Base-by-base conservation (phyloP, 2,113 vertebrate genomes). In the Monopterus albus region DNA sequence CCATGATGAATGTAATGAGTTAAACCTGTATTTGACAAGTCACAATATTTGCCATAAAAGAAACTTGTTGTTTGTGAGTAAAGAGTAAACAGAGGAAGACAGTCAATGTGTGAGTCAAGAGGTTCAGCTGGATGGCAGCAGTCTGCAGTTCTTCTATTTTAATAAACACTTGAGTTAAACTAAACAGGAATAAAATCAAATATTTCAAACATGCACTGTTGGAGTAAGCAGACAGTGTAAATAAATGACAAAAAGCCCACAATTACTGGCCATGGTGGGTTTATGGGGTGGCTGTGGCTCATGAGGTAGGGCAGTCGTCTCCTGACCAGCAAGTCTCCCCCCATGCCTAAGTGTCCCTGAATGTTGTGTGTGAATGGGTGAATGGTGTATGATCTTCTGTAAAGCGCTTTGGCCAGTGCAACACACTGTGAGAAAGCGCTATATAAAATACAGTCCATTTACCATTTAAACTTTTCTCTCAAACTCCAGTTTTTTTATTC, bases 121-220 rank as follows among this genome's bases (percentile, higher is more conserved):
- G 9, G 23, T 51, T 72, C 67, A 65, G 79, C 79, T 63, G 71
- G 65, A 75, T 5, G 5, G 65, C 39, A 61, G 49, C 17, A n/a
- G 14, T 36, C 15, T 52, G 28, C n/a, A 17, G 45, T 49, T 23
- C 29, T 33, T 36, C 77, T 29, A 13, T 18, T 74, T 79, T 64
- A 64, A 85, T 47, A 81, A 82, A 68, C 67, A 72, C 57, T 65
- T 25, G 1, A 31, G 42, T 39, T 66, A 4, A 78, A 53, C 36
- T 64, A 75, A 75, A 75, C 56, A 66, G 53, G 21, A 60, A 15
- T 23, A 56, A 55, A 21, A 51, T 29, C 20, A 36, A 53, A 1
- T n/a, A 29, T 40, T 46, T n/a, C n/a, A 33, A 33, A 59, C 18
- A 18, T 33, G 61, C 11, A 29, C 39, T 71, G 35, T 6, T 57